Conservation (phyloP, 2,113 vertebrate genomes). For the Orthonyx spaldingii region DNA sequence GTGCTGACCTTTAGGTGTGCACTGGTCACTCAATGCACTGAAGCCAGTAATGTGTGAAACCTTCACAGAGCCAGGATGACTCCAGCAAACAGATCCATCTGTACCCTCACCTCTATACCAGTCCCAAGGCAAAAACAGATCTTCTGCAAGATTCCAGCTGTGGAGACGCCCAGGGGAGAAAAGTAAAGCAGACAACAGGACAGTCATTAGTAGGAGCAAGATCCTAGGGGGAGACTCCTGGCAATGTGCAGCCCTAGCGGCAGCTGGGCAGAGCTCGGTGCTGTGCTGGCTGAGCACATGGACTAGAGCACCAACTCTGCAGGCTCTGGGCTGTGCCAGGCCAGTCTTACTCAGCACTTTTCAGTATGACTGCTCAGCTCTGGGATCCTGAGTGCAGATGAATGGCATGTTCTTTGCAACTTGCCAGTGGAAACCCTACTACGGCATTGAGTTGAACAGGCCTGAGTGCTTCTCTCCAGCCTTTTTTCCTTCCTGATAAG, state of each 20-base stretch:
- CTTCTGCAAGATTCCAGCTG: neutral
- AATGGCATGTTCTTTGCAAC: neutral
- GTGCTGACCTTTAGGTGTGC: fast-evolving
- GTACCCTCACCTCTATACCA: neutral
- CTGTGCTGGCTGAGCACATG: fast-evolving
- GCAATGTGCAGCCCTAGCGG: fast-evolving
- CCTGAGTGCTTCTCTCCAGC: neutral
- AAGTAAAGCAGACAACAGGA: neutral
- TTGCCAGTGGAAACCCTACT: neutral
- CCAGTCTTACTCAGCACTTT: neutral
- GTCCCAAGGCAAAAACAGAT: neutral
- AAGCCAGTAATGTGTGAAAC: neutral
- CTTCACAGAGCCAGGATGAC: neutral
- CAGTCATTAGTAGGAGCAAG: neutral
- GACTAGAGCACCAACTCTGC: neutral
- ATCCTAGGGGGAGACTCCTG: neutral
- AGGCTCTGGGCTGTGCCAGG: neutral
- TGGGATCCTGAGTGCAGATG: fast-evolving
- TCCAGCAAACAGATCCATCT: neutral
- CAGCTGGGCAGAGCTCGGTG: fast-evolving
- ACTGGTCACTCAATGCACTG: neutral
- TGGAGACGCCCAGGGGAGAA: neutral
- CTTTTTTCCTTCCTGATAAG: neutral
- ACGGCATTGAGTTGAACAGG: fast-evolving
- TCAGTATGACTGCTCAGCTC: neutral